phyloP scores from a whole-genome alignment of 2,797 vertebrate species.

The Argentina silus region DNA sequence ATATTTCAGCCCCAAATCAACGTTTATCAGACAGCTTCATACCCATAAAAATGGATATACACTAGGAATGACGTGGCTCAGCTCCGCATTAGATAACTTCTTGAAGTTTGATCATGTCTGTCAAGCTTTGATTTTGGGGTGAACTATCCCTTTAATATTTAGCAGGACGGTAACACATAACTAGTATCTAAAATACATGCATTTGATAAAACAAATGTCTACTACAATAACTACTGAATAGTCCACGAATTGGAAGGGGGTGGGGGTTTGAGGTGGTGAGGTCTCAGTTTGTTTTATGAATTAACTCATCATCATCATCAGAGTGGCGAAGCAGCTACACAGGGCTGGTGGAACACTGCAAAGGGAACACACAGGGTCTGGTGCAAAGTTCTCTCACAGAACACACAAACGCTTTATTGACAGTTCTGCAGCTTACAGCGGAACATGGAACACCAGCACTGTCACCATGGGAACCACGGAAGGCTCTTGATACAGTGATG shows the following conservation, averaged over 20 bases:
- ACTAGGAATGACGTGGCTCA: too few species aligned
- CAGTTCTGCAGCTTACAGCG: conserved; percentile 79
- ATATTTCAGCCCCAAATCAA: too few species aligned
- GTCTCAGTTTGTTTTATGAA: neutral
- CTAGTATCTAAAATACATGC: neutral
- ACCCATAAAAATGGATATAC: too few species aligned
- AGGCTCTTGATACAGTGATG: conserved; percentile 46
- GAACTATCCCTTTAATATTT: too few species aligned
- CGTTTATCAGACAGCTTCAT: too few species aligned
- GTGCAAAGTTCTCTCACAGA: conserved; percentile 72
- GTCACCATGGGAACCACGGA: conserved; percentile 67
- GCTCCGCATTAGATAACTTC: too few species aligned
- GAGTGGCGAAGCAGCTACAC: neutral
- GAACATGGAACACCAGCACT: conserved; percentile 74
- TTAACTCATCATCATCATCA: neutral
- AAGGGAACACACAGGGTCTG: conserved; percentile 77
- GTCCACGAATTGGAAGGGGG: neutral
- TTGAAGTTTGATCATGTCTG: too few species aligned
- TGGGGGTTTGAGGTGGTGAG: neutral
- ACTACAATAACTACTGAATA: neutral
- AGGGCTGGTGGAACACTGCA: neutral
- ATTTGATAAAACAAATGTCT: neutral
- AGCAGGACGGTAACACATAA: too few species aligned
- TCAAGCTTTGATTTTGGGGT: too few species aligned
- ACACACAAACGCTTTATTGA: conserved; percentile 79